Conservation (phyloP, 2,888 invertebrate species). For the Portevinia maculata region DNA sequence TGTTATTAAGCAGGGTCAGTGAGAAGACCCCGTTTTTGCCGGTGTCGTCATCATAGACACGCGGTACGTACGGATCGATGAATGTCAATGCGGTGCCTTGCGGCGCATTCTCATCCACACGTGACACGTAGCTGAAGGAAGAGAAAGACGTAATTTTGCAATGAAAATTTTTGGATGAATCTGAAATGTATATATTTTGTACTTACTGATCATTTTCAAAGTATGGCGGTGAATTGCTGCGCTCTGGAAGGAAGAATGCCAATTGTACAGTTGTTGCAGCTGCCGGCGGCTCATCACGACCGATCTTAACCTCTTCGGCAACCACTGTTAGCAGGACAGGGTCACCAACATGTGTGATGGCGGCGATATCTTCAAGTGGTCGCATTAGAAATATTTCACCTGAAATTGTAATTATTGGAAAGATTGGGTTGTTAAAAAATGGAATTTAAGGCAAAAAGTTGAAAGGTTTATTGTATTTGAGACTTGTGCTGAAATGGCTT, state of each 20-base stretch:
- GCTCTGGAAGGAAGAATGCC: slow-evolving; percentile 91
- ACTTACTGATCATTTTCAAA: slow-evolving; percentile 91
- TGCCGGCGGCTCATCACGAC: slow-evolving; percentile 89
- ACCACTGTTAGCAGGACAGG: slow-evolving; percentile 92
- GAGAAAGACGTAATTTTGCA: slow-evolving; percentile 43
- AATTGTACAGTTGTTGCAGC: slow-evolving; percentile 92
- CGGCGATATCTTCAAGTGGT: slow-evolving; percentile 90
- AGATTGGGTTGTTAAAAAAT: too few species aligned
- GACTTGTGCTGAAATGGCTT: neutral
- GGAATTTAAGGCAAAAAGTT: neutral
- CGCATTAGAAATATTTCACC: slow-evolving; percentile 88
- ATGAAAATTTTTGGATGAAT: neutral
- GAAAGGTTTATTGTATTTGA: neutral
- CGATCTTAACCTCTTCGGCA: slow-evolving; percentile 92
- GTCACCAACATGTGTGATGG: slow-evolving; percentile 91
- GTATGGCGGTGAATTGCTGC: slow-evolving; percentile 90
- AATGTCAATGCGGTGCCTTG: slow-evolving; percentile 90
- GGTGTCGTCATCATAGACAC: slow-evolving; percentile 90
- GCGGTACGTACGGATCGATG: slow-evolving; percentile 88
- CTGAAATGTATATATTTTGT: slow-evolving; percentile 73
- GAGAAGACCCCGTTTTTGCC: slow-evolving; percentile 94
- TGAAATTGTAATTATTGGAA: slow-evolving; percentile 80
- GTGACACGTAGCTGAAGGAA: slow-evolving; percentile 87
- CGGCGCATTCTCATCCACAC: slow-evolving; percentile 91
- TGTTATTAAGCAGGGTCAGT: slow-evolving; percentile 89